Base-by-base conservation (phyloP, 2,113 vertebrate species). In the Hydrochoerus hydrochaeris region DNA sequence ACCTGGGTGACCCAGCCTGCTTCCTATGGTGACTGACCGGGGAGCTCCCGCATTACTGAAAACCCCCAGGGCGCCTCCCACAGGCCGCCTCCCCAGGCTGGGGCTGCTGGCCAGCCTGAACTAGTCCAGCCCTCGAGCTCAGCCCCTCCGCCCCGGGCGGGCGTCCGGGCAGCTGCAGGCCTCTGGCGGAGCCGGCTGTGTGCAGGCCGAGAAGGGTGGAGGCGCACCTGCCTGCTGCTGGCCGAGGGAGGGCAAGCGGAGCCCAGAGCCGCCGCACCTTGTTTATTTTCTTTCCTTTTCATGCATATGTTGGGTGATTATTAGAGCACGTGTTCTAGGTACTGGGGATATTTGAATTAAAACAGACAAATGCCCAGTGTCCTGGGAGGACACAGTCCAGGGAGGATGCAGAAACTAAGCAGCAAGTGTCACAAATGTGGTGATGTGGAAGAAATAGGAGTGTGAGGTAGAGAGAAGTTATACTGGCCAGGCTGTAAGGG, bases 221-320 rank as follows among this genome's bases (percentile, higher is more conserved):
- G 57, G 2, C 63, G 60, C 2, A 3, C 49, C 12, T 49, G 16
- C 16, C n/a, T n/a, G n/a, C n/a, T n/a, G n/a, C n/a, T 16, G 62
- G 69, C 16, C 10, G 12, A 17, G 60, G 44, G 26, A 14, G 4
- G 46, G 46, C 0, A 20, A 14, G 28, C 5, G 3, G 60, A 2
- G 3, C 63, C 54, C 0, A 5, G 78, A 9, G 41, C 38, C 1
- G 35, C 1, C 0, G 3, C 6, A 0, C 41, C 46, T 16, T 0
- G 13, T 20, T 19, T 1, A 0, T 6, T 28, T 11, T 17, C 13
- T 49, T 11, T 44, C 2, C 2, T 46, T 26, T 13, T 32, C 20
- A 0, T 0, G 12, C 6, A 3, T 0, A 0, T 3, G 3, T 4
- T 10, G 38, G 52, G 38, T 14, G 7, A 0, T n/a, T 26, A 28